phyloP scores from a whole-genome alignment of 2,113 vertebrate genomes.

The Columbina picui region DNA sequence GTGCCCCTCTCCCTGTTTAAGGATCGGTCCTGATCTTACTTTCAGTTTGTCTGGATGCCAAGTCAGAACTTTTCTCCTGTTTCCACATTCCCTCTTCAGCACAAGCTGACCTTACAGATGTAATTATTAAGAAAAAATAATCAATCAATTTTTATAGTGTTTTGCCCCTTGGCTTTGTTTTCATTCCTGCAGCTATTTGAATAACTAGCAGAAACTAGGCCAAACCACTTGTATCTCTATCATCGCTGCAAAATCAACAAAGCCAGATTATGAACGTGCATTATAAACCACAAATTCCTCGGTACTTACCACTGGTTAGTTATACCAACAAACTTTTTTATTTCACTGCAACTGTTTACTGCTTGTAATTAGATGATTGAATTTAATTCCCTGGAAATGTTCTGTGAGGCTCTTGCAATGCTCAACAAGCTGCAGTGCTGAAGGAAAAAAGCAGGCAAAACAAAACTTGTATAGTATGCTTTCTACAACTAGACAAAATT shows the following conservation, averaged over 20 bases:
- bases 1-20: not conserved
- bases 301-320: not conserved
- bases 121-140: conserved; percentile 21
- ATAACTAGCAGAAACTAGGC: not conserved
- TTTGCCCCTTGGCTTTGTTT: conserved; percentile 53
- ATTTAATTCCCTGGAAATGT: not conserved
- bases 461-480: not conserved
- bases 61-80: not conserved
- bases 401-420: rapidly evolving
- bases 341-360: not conserved
- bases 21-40: not conserved
- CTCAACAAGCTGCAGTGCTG: not conserved
- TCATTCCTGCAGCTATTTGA: conserved; percentile 17
- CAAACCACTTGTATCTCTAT: conserved; percentile 38
- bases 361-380: not conserved
- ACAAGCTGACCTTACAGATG: not conserved
- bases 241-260: conserved; percentile 13
- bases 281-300: conserved; percentile 20
- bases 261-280: not conserved
- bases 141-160: not conserved
- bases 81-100: not conserved
- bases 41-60: not conserved
- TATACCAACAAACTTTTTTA: not conserved
- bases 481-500: not conserved
- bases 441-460: not conserved